Evolutionary conservation across 2,888 invertebrate species (phyloP).

Genomic region (Camponotus fellah): DNA sequence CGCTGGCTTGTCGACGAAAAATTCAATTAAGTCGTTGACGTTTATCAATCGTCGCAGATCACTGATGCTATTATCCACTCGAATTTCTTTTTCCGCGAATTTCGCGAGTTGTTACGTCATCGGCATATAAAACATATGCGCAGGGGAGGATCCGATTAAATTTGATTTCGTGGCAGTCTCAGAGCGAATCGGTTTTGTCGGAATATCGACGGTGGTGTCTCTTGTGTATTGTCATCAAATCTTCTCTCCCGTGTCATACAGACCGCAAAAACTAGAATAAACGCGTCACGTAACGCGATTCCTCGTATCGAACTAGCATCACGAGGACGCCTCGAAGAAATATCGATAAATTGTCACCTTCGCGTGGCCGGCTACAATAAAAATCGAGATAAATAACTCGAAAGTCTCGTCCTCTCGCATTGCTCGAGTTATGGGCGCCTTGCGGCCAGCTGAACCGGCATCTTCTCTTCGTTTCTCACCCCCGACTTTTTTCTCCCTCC

Average conservation of each 20-base stretch:
- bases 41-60: constrained; percentile 43
- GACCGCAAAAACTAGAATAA: constrained; percentile 39
- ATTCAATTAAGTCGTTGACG: constrained; percentile 42
- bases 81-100: not conserved
- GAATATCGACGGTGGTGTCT: constrained; percentile 12
- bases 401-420: constrained; percentile 24
- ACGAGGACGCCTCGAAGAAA: constrained; percentile 22
- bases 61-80: constrained; percentile 32
- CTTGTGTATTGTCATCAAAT: constrained; percentile 16
- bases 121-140: not conserved
- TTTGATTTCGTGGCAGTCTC: constrained; percentile 18
- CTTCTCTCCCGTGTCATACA: constrained; percentile 10
- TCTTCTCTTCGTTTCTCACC: constrained; percentile 43
- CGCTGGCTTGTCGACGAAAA: constrained; percentile 45
- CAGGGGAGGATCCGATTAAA: not conserved
- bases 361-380: constrained; percentile 65
- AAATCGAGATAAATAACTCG: constrained; percentile 74
- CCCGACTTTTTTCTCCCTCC: constrained; percentile 20
- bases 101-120: constrained; percentile 8
- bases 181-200: constrained; percentile 1
- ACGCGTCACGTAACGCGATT: constrained; percentile 10
- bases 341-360: constrained; percentile 59
- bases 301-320: constrained; percentile 3
- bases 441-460: constrained; percentile 11
- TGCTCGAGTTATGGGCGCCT: constrained; percentile 26